Percentiles rank a stretch among this genome's conserved stretches.
These are phyloP conservation scores for Nycticryphes semicollaris DNA, from an alignment of 2,113 vertebrate species.

Conservation along the genomic window DNA sequence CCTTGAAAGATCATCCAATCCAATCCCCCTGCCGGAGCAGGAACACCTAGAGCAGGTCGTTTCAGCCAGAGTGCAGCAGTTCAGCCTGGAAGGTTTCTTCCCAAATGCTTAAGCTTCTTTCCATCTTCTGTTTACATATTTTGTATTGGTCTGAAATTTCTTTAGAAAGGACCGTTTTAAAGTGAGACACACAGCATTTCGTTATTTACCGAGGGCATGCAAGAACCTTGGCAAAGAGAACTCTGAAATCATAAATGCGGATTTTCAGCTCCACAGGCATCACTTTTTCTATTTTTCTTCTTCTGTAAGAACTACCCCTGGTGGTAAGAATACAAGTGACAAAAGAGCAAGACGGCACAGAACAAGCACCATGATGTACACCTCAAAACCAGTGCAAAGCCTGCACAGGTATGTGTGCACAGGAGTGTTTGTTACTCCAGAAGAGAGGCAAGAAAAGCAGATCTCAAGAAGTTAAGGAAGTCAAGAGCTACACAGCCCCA, in stretches of 20 bases:
- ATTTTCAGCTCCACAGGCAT: not conserved
- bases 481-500: not conserved
- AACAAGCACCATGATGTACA: not conserved
- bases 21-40: too few species aligned
- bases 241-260: not conserved
- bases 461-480: not conserved
- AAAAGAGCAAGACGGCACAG: not conserved
- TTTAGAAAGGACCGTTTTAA: not conserved
- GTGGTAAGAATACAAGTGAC: not conserved
- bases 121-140: not conserved
- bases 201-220: fast-evolving
- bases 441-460: not conserved
- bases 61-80: not conserved
- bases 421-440: not conserved
- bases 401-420: not conserved
- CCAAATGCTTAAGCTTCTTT: not conserved
- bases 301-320: not conserved
- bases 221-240: not conserved
- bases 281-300: not conserved
- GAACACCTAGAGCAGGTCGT: too few species aligned
- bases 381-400: not conserved
- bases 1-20: too few species aligned
- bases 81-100: not conserved
- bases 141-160: not conserved
- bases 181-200: fast-evolving